A percentile compares a stretch with the other conserved stretches of the same genome.
phyloP scores from a whole-genome alignment of 1,140 invertebrate genomes.

The Drosophila ficusphila region DNA sequence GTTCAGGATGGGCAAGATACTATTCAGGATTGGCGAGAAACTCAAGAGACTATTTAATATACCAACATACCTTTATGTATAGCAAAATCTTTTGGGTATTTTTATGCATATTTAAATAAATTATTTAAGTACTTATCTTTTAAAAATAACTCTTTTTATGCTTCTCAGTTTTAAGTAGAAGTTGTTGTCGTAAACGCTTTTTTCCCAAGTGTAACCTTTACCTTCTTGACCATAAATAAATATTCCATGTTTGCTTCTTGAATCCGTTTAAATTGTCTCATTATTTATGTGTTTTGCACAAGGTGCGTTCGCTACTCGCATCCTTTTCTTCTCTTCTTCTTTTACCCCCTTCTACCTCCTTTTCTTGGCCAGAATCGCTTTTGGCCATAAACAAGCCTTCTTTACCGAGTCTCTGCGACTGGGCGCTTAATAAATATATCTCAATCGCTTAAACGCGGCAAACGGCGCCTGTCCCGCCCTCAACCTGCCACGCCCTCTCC shows the following conservation, averaged over 20 bases:
- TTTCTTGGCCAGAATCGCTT: background rate
- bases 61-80: no score
- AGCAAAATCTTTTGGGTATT: no score
- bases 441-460: constrained; percentile 60
- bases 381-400: constrained; percentile 35
- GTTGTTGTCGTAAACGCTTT: background rate
- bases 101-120: no score
- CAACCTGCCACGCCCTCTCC: constrained; percentile 12
- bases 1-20: background rate
- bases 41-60: no score
- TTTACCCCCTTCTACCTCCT: background rate
- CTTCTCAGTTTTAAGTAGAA: no score
- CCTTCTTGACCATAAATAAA: constrained; percentile 6
- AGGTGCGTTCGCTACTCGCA: constrained; percentile 9
- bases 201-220: background rate
- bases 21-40: no score
- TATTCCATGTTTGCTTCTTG: constrained; percentile 3
- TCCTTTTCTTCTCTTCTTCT: background rate
- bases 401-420: constrained; percentile 20
- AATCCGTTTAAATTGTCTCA: constrained; percentile 18
- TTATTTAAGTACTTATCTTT: no score
- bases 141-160: background rate
- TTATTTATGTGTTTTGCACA: constrained; percentile 42
- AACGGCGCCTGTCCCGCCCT: constrained; percentile 36
- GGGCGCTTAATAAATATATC: constrained; percentile 68